Base-by-base conservation (phyloP, 1,140 invertebrate genomes). In the Adoxophyes honmai region DNA sequence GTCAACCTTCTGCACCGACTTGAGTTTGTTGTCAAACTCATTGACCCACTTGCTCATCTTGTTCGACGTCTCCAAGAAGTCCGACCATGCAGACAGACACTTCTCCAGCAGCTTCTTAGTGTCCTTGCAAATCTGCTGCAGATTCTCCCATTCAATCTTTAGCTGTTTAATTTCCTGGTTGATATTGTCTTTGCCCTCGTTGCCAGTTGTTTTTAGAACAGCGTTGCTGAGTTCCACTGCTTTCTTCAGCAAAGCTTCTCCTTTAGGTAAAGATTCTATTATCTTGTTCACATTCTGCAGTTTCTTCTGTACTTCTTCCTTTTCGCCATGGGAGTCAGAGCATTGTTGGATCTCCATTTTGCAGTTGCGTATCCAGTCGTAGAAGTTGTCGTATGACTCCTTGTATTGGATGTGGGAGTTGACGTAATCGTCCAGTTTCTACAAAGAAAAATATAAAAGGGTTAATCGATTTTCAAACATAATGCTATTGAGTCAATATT, bases 381-480 rank as follows among this genome's bases (percentile, higher is more conserved):
- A 92, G 62, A 96, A 94, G 68, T 94, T 94, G 59, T 94, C 94
- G 63, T 95, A 96, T 0, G 93, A 92, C 68, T 93, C 92, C 70
- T 96, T 95, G 80, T 97, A 98, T 63, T 94, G 92, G 68, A 98
- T 96, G 66, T 98, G 96, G 56, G 95, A 93, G 59, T 93, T 94
- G 0, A 98, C 96, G 89, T 98, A 95, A 34, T 93, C 91, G 77
- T 97, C 95, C 21, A 97, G 85, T 67, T 92, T 93, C 88, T 94
- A 59, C 14, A 80, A 66, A 65, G 15, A 51, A 62, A 39, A 44
- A 57, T 4, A 10, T 38, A 44, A 56, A 36, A 33, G 34, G 18
- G 7, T 34, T 36, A 36, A 28, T 28, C 6, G n/a, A n/a, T n/a
- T n/a, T n/a, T n/a, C n/a, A n/a, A n/a, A n/a, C n/a, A n/a, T n/a